Evolutionary conservation across 2,113 vertebrate species (phyloP).

Genomic region (Cynopterus brachyotis): DNA sequence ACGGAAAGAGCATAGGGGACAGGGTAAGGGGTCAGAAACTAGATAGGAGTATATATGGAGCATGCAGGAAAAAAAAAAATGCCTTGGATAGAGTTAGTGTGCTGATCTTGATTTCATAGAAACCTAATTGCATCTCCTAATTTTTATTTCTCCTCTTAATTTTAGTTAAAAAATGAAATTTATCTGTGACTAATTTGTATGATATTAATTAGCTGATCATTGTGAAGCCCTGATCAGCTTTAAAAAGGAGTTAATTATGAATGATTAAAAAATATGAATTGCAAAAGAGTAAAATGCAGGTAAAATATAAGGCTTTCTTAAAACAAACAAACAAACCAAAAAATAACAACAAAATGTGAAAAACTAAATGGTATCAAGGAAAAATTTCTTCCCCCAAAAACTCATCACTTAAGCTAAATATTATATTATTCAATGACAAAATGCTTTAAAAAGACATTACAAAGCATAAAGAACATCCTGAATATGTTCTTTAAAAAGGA

Average conservation of each 20-base stretch:
- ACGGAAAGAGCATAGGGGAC: neutral
- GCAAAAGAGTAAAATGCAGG: neutral
- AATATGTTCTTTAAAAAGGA: conserved; percentile 36
- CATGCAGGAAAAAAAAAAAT: rapidly evolving
- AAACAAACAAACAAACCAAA: neutral
- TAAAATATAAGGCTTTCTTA: neutral
- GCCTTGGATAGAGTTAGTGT: rapidly evolving
- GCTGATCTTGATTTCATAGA: neutral
- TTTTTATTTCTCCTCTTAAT: neutral
- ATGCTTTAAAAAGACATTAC: neutral
- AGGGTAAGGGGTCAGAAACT: neutral
- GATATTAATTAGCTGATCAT: neutral
- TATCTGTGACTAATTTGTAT: neutral
- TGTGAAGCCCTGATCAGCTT: neutral
- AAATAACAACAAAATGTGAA: neutral
- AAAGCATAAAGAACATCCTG: conserved; percentile 25
- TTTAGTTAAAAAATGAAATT: conserved; percentile 11
- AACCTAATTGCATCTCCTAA: neutral
- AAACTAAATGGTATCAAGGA: neutral
- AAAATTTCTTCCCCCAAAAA: neutral
- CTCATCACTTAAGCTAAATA: neutral
- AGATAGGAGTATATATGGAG: neutral
- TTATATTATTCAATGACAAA: neutral
- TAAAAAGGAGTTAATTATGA: neutral
- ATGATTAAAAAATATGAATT: neutral